Evolutionary conservation across 1,140 invertebrate species (phyloP), one percentile per base, ranked within the genome.

Genomic region (Chironomus tepperi): DNA sequence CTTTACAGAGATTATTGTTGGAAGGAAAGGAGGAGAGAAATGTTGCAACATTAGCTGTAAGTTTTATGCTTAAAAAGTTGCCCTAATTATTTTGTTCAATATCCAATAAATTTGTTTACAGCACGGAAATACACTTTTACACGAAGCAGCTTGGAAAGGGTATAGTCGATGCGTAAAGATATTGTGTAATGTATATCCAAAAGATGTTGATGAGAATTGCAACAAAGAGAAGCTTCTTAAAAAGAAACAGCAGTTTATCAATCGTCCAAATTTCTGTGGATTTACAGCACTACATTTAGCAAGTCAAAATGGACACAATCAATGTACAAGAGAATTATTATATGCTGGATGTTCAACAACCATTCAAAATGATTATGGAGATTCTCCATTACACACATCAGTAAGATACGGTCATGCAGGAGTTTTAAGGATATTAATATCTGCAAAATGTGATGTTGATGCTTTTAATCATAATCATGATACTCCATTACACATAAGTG

Each of bases 391-490:
- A 16, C 97, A 99, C 82, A 98, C 97, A 5, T 93, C 95, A 7
- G 94, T 95, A 0, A 87, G 97, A 12, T 98, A 90, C 78, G 97
- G 97, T 0, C 96, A 98, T 83, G 97, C 96, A 0, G 97, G 98
- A 16, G 97, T 98, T 42, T 93, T 93, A 0, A 85, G 96, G 34
- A 98, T 98, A 76, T 87, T 98, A 9, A 92, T 98, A 75, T 97
- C 94, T 73, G 96, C 94, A 3, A 84, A 91, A 73, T 94, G 92
- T 79, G 87, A 90, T 76, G 90, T 96, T 24, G 93, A 92, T 73
- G 92, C 94, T 81, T 92, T 95, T 77, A 98, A 98, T 81, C 96
- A 97, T 83, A 98, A 98, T 84, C 95, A 95, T 1, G 96, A 98
- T 81, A 97, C 95, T 0, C 90, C 94, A 0, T 82, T 98, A 18